These are phyloP conservation scores for Aporophyla nigra DNA, from an alignment of 2,888 invertebrate genomes.

Conservation along the genomic window DNA sequence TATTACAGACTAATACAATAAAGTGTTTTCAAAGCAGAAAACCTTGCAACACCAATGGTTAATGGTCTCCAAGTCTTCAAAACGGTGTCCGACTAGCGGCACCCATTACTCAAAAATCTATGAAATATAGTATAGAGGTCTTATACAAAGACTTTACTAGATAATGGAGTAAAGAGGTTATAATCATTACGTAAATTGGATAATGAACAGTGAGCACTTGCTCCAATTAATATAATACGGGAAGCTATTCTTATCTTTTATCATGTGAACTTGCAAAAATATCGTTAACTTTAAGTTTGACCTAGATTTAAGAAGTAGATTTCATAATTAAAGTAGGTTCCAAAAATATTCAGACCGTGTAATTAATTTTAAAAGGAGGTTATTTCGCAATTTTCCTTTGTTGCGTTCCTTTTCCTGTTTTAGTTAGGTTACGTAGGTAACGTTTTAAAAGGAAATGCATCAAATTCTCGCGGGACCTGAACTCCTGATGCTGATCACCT, in stretches of 20 bases:
- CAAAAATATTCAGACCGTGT: constrained; percentile 18
- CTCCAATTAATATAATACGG: constrained; percentile 53
- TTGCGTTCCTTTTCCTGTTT: not conserved
- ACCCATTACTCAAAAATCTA: not conserved
- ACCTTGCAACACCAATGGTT: not conserved
- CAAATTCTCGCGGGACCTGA: not conserved
- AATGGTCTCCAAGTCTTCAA: no score
- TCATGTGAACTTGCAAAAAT: constrained; percentile 37
- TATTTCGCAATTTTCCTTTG: constrained; percentile 31
- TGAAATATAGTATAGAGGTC: not conserved
- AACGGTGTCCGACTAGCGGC: not conserved
- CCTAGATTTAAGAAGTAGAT: constrained; percentile 41
- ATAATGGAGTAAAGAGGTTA: constrained; percentile 56
- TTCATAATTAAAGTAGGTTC: constrained; percentile 23
- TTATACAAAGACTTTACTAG: constrained; percentile 43
- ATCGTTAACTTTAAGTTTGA: constrained; percentile 16
- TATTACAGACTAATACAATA: not conserved
- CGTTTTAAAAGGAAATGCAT: constrained; percentile 17
- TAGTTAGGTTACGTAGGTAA: constrained; percentile 2
- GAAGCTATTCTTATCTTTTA: constrained; percentile 38
- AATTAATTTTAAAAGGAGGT: constrained; percentile 29
- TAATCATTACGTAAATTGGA: constrained; percentile 65
- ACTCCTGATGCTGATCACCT: not conserved
- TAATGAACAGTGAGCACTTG: constrained; percentile 59
- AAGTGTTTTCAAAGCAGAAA: not conserved